These are phyloP conservation scores for Scaptomyza montana DNA, from an alignment of 1,140 invertebrate species.

Conservation along the genomic window DNA sequence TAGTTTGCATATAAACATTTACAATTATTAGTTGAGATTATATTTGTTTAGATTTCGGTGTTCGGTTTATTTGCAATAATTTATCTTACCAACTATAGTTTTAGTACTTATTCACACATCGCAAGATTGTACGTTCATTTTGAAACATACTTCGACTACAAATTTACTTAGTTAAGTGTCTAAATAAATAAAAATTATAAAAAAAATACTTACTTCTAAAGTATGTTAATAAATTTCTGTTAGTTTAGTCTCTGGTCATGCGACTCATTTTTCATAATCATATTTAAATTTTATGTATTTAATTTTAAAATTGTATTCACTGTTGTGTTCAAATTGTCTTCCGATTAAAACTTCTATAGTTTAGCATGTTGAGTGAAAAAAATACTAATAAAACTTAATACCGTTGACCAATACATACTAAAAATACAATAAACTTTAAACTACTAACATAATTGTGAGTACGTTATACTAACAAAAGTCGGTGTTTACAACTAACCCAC, in stretches of 20 bases:
- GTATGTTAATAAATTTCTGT: constrained; percentile 47
- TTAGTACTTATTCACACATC: constrained; percentile 48
- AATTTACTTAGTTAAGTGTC: constrained; percentile 61
- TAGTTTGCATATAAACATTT: constrained; percentile 71
- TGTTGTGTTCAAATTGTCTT: constrained; percentile 77
- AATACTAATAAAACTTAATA: constrained; percentile 50
- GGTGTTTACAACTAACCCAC: constrained; percentile 28
- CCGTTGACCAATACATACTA: neutral
- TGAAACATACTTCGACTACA: constrained; percentile 50
- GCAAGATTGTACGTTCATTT: constrained; percentile 55
- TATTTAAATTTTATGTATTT: constrained; percentile 28
- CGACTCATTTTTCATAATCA: constrained; percentile 30
- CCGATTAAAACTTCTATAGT: constrained; percentile 64
- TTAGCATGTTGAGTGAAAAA: constrained; percentile 73
- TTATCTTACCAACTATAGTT: constrained; percentile 44
- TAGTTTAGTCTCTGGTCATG: constrained; percentile 79
- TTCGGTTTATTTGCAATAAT: constrained; percentile 48
- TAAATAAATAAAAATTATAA: constrained; percentile 45
- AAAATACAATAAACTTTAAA: constrained; percentile 5
- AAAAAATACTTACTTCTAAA: constrained; percentile 26
- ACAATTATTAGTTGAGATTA: constrained; percentile 32
- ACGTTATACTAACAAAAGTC: constrained; percentile 39
- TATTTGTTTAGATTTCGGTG: constrained; percentile 42
- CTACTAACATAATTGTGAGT: constrained; percentile 36
- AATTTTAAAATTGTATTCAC: constrained; percentile 45